Evolutionary conservation across 2,113 vertebrate species (phyloP).

Genomic region (Pteruthius melanotis): DNA sequence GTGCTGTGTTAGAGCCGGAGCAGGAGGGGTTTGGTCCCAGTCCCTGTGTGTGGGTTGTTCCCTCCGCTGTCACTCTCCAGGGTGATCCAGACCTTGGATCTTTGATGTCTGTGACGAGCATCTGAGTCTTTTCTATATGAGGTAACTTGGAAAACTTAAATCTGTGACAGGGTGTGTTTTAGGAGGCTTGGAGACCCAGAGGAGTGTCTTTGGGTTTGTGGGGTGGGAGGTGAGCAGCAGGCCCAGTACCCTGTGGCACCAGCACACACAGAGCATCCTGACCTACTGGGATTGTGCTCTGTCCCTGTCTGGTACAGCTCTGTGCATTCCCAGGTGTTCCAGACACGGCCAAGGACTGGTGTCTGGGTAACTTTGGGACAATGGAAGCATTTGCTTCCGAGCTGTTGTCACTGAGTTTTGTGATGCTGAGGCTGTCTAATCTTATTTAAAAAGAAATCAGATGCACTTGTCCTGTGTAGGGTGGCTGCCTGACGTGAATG

Average conservation of each 20-base stretch:
- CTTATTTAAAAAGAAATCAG: not conserved
- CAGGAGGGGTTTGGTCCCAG: not conserved
- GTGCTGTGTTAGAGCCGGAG: too few species aligned
- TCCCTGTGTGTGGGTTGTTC: not conserved
- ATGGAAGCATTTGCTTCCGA: not conserved
- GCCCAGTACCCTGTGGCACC: not conserved
- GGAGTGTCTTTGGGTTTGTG: not conserved
- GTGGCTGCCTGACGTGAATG: too few species aligned
- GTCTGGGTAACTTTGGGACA: not conserved
- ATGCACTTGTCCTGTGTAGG: not conserved
- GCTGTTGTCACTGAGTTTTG: not conserved
- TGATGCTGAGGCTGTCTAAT: not conserved
- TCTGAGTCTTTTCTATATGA: not conserved
- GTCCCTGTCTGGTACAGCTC: fast-evolving
- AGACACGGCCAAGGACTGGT: fast-evolving
- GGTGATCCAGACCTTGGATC: too few species aligned
- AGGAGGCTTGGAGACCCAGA: too few species aligned
- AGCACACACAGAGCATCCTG: fast-evolving
- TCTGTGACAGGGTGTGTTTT: fast-evolving
- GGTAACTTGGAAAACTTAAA: fast-evolving
- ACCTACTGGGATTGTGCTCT: not conserved
- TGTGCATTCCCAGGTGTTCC: not conserved
- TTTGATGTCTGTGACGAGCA: not conserved
- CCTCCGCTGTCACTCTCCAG: fast-evolving
- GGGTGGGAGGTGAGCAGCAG: not conserved